phyloP scores from a whole-genome alignment of 2,888 invertebrate genomes.

The Drosophila flavopinicola region DNA sequence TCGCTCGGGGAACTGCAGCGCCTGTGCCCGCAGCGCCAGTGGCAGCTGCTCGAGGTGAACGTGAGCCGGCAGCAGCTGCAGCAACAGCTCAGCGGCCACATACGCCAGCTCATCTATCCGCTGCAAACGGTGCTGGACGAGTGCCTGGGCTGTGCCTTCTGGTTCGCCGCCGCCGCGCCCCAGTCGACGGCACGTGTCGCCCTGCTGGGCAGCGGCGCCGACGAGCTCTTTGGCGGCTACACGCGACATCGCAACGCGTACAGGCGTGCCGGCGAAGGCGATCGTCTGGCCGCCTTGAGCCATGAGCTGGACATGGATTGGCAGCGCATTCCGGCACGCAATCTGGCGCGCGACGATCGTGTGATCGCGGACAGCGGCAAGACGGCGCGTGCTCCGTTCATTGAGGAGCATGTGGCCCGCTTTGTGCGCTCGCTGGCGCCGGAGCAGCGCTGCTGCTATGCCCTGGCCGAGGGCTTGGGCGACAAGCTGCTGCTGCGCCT shows the following conservation, averaged over 20 bases:
- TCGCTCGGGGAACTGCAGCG: constrained; percentile 89
- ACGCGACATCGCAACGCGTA: constrained; percentile 92
- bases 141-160: constrained; percentile 96
- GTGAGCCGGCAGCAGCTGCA: constrained; percentile 88
- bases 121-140: constrained; percentile 96
- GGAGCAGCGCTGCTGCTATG: constrained; percentile 86
- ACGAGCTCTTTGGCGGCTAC: constrained; percentile 98
- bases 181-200: constrained; percentile 62
- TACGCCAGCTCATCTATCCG: constrained; percentile 93
- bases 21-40: constrained; percentile 88
- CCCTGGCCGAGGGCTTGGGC: constrained; percentile 90
- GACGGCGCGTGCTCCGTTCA: constrained; percentile 92
- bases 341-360: constrained; percentile 97
- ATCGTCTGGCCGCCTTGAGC: constrained; percentile 85
- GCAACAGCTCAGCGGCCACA: constrained; percentile 85
- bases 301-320: constrained; percentile 91
- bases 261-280: constrained; percentile 85
- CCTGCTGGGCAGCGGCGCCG: constrained; percentile 96
- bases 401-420: constrained; percentile 89
- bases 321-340: constrained; percentile 93
- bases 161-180: constrained; percentile 92
- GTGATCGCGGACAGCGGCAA: constrained; percentile 95
- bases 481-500: constrained; percentile 95
- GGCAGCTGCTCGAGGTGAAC: constrained; percentile 94
- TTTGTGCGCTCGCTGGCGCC: constrained; percentile 88